A percentile compares a stretch with the other conserved stretches of the same genome.
Conservation (phyloP, 2,888 invertebrate genomes). For the Leucophenga montana region DNA sequence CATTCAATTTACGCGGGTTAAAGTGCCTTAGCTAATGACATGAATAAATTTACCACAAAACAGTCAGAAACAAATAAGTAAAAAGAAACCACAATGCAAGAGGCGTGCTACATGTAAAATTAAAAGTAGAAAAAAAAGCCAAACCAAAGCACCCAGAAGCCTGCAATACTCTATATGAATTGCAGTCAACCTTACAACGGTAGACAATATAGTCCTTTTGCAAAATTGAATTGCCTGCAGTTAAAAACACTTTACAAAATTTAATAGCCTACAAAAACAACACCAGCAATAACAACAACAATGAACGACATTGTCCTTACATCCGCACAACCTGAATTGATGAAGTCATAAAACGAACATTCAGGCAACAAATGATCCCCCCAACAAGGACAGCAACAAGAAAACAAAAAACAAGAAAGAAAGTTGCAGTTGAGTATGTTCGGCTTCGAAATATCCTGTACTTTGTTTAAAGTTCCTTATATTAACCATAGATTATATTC, state of each 20-base stretch:
- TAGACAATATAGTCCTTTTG: not conserved
- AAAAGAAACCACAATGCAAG: conserved; percentile 9
- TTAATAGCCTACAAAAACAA: conserved; percentile 43
- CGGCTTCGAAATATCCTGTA: too few relatives aligned
- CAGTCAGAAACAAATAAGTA: conserved; percentile 13
- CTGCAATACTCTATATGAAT: not conserved
- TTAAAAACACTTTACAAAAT: conserved; percentile 61
- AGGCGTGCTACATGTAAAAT: conserved; percentile 48
- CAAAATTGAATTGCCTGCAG: conserved; percentile 68
- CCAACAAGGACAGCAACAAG: conserved; percentile 20
- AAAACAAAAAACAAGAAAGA: conserved; percentile 34
- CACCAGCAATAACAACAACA: conserved; percentile 14
- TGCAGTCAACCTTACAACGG: not conserved
- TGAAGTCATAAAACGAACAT: conserved; percentile 42
- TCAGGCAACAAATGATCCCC: not conserved
- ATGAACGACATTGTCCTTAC: conserved; percentile 25
- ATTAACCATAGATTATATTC: too few relatives aligned
- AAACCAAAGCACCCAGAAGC: not conserved
- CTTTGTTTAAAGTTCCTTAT: too few relatives aligned
- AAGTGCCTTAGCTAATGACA: conserved; percentile 66
- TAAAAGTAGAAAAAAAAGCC: conserved; percentile 39
- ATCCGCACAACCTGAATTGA: conserved; percentile 32
- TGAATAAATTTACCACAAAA: conserved; percentile 48
- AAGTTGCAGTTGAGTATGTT: too few relatives aligned
- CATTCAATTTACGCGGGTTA: conserved; percentile 42